Conservation (phyloP, 2,888 invertebrate species). For the Andrena haemorrhoa region DNA sequence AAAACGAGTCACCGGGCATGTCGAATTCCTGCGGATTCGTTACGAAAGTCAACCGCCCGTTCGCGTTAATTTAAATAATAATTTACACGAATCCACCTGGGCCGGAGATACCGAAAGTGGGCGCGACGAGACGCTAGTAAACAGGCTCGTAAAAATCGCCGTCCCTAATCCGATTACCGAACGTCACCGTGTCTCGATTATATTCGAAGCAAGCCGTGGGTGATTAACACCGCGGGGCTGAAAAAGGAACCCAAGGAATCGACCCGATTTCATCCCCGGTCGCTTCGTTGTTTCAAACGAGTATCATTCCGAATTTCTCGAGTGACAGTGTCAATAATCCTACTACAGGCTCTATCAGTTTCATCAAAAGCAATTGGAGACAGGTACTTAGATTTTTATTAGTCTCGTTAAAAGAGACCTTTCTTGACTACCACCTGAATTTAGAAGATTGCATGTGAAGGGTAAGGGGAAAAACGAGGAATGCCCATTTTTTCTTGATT, state of each 20-base stretch:
- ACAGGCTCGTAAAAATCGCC: slow-evolving; percentile 45
- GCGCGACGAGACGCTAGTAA: slow-evolving; percentile 46
- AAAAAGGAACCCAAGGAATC: background rate
- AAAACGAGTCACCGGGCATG: background rate
- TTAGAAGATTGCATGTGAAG: too few relatives aligned
- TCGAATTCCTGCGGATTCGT: background rate
- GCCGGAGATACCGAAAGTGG: slow-evolving; percentile 30
- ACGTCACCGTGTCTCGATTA: background rate
- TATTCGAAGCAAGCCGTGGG: slow-evolving; percentile 6
- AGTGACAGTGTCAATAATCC: too few relatives aligned
- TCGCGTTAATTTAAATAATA: slow-evolving; percentile 47
- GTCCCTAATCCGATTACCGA: slow-evolving; percentile 52
- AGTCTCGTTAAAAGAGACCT: too few relatives aligned
- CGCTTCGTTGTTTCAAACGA: background rate
- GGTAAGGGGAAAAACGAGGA: too few relatives aligned
- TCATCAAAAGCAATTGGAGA: too few relatives aligned
- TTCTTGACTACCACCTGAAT: too few relatives aligned
- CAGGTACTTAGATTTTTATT: too few relatives aligned
- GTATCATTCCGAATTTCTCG: too few relatives aligned
- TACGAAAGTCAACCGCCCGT: slow-evolving; percentile 19
- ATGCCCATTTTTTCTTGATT: too few relatives aligned
- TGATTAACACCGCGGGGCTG: background rate
- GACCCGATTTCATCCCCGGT: background rate
- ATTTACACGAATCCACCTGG: slow-evolving; percentile 35
- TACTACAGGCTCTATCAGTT: too few relatives aligned